Evolutionary conservation across 2,797 vertebrate species (phyloP), one percentile per base, ranked within the genome.

Genomic region (Manis crassicaudata): DNA sequence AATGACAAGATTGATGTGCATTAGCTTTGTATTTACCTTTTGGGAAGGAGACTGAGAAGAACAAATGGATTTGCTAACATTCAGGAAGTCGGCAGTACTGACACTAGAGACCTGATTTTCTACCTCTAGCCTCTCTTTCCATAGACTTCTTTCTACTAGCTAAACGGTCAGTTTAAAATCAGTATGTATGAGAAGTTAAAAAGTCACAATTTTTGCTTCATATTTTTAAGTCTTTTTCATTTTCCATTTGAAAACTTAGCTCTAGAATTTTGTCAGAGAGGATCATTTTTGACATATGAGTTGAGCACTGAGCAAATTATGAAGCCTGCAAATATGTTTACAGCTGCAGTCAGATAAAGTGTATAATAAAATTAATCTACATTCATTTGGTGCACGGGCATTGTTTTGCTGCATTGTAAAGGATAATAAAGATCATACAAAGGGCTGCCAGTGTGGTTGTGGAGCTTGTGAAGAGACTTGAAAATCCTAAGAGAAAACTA

Each of bases 331-430:
- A 56, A 17, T 73, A 32, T 56, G 12, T 32, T n/a, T 40, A 65
- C 50, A 62, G 11, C 56, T 82, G 35, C 40, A 67, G 0, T 79
- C 40, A 60, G 29, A 17, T 54, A 58, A 60, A 65, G 25, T 50
- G 37, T 84, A 35, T 12, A n/a, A 13, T 46, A 56, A 65, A 40
- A 20, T 63, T 58, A 65, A 70, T 5, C 25, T 21, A 43, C 70
- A 12, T 40, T n/a, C 7, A 7, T 65, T 40, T 50, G 23, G 29
- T 23, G 0, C 16, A 50, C 10, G 46, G 60, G 37, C 80, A 46
- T 86, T 83, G 32, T 84, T 95, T 92, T 72, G 7, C 75, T 94
- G 25, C 35, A 29, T 68, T 54, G 11, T 82, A 60, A 82, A 82
- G 67, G 40, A 11, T 63, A 75, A 32, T 54, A 52, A 52, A 56